These are phyloP conservation scores for Eidolon helvum DNA, from an alignment of 2,113 vertebrate genomes.

Conservation along the genomic window DNA sequence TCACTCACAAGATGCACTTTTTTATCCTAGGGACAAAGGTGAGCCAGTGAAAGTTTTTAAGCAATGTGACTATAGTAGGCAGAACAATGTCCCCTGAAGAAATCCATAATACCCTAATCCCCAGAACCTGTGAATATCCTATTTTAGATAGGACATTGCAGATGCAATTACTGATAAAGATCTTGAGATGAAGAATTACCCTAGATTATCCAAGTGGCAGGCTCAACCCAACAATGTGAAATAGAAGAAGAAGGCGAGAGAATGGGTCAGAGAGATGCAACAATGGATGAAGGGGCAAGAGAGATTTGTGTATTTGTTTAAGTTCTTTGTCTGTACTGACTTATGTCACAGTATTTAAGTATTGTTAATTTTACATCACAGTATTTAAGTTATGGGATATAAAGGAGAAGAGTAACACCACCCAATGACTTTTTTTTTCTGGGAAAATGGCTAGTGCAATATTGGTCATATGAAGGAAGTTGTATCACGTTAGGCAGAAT, in stretches of 20 bases:
- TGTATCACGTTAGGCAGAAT: background rate
- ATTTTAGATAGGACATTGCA: background rate
- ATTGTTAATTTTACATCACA: background rate
- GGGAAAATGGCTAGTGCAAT: no score
- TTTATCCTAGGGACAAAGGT: background rate
- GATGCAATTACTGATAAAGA: no score
- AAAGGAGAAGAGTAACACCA: background rate
- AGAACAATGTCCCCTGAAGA: background rate
- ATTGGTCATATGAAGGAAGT: background rate
- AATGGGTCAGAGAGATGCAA: background rate
- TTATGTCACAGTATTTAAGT: background rate
- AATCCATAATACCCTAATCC: no score
- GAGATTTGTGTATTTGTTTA: background rate
- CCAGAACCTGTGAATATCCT: background rate
- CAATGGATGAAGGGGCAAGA: background rate
- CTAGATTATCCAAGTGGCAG: background rate
- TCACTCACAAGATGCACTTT: background rate
- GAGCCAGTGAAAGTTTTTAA: background rate
- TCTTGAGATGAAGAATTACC: no score
- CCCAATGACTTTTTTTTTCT: background rate
- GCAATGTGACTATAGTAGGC: no score
- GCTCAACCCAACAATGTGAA: accelerated
- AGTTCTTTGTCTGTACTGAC: background rate
- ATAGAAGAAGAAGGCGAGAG: background rate
- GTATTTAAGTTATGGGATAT: background rate